These are phyloP conservation scores for Phortica magna DNA, from an alignment of 2,888 invertebrate genomes.

Conservation along the genomic window DNA sequence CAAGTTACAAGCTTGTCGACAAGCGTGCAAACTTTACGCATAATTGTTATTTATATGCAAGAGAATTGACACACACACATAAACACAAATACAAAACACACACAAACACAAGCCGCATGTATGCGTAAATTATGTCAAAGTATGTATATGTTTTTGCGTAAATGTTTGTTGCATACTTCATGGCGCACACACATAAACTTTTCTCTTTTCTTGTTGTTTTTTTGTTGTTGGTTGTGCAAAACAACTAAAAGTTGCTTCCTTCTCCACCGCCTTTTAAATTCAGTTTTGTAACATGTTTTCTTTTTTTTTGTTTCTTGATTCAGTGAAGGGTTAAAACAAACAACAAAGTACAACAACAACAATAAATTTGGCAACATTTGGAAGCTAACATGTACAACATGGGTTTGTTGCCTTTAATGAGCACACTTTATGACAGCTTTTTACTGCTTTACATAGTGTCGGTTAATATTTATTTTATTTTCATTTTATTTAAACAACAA, in stretches of 20 bases:
- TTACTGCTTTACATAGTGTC: constrained; percentile 26
- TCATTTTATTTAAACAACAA: neutral
- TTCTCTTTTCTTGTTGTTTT: neutral
- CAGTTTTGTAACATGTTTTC: neutral
- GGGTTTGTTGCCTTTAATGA: neutral
- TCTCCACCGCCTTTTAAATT: constrained; percentile 4
- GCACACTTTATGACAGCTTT: neutral
- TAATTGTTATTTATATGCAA: constrained; percentile 51
- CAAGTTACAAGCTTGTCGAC: constrained; percentile 47
- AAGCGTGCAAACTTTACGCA: constrained; percentile 53
- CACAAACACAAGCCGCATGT: neutral
- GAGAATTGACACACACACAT: constrained; percentile 35
- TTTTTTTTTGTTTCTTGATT: neutral
- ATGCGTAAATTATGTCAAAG: constrained; percentile 34
- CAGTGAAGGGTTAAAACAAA: neutral
- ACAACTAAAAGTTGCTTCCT: constrained; percentile 4
- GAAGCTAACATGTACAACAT: neutral
- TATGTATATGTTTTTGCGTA: constrained; percentile 25
- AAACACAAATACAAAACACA: neutral
- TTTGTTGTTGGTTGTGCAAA: constrained; percentile 10
- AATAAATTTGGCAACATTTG: constrained; percentile 1
- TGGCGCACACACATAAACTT: neutral
- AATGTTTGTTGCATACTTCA: constrained; percentile 28
- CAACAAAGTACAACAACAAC: constrained; percentile 2
- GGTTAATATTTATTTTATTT: neutral